phyloP scores from a whole-genome alignment of 1,140 invertebrate species.

The Drosophila sp. region DNA sequence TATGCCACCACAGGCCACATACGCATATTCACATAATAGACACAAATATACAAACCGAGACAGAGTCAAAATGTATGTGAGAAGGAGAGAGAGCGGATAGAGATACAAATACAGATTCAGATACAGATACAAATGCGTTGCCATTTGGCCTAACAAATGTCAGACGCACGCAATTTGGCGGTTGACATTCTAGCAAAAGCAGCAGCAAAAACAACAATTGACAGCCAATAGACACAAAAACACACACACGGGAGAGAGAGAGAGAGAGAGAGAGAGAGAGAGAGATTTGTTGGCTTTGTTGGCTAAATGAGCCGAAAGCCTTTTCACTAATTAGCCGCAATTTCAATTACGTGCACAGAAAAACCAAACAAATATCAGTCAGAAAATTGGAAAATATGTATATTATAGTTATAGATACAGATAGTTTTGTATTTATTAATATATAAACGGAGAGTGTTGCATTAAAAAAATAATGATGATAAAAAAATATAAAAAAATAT shows the following conservation, averaged over 20 bases:
- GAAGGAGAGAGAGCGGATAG: not conserved
- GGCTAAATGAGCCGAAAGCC: slow-evolving; percentile 52
- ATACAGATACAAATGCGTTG: slow-evolving; percentile 30
- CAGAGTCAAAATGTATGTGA: not conserved
- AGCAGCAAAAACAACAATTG: slow-evolving; percentile 43
- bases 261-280: too few relatives aligned
- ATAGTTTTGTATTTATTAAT: too few relatives aligned
- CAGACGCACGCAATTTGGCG: slow-evolving; percentile 60
- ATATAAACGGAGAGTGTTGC: too few relatives aligned
- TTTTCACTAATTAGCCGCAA: slow-evolving; percentile 70
- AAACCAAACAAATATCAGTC: slow-evolving; percentile 32
- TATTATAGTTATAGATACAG: not conserved
- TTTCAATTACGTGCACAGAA: slow-evolving; percentile 64
- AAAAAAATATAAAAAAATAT: too few relatives aligned
- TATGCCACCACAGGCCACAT: slow-evolving; percentile 68
- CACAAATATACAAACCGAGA: slow-evolving; percentile 15
- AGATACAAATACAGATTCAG: slow-evolving; percentile 14
- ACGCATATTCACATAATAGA: slow-evolving; percentile 76
- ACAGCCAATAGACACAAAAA: slow-evolving; percentile 46
- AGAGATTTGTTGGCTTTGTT: slow-evolving; percentile 39
- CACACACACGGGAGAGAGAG: too few relatives aligned
- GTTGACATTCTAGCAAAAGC: slow-evolving; percentile 65
- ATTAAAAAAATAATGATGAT: too few relatives aligned
- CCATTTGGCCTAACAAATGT: slow-evolving; percentile 43
- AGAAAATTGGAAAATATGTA: slow-evolving; percentile 28